Evolutionary conservation across 1,140 invertebrate genomes (phyloP), one percentile per base, ranked within the genome.

Genomic region (Trichomalopsis sarcophagae): DNA sequence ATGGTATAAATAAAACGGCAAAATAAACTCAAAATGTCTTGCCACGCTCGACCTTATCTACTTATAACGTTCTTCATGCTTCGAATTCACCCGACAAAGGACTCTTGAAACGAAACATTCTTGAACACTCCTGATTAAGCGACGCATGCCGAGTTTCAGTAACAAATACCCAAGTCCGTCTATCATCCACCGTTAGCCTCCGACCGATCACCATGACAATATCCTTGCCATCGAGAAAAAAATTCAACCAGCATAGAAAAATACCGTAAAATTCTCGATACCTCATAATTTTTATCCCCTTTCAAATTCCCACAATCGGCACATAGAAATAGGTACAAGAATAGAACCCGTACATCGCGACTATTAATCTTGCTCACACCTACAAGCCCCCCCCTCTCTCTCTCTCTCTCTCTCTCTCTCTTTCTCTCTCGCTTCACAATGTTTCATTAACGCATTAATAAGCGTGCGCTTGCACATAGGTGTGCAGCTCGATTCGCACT

Each of bases 381-480:
- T 83, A 83, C 76, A 17, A 82, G 69, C 40, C 44, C 0, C 44
- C 47, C 44, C 6, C 30, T 66, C 55, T 69, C 73, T 36, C 33
- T 36, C 27, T 9, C 44, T 69, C 44, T 21, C 30, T 66, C 55
- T 69, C 73, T 36, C 33, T 36, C 33, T 36, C 33, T 36, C 33
- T 6, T 27, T 62, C 44, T 55, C 30, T 66, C 55, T 69, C 73
- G 36, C 80, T 36, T 62, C 33, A 80, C 69, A 81, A 79, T 86
- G 69, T 80, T 85, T 85, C 84, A 62, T 78, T 85, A 85, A 78
- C 84, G 62, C 44, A 85, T 85, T 77, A 85, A 71, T 62, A 71
- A 81, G 27, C 14, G 74, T 30, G 13, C 23, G 30, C 23, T 62
- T 77, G 14, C 21, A 55, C 23, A 33, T 71, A 23, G 47, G 47